Percentiles rank a stretch among this genome's conserved stretches.
Conservation (phyloP, 2,888 invertebrate genomes). For the Phlogophora meticulosa region DNA sequence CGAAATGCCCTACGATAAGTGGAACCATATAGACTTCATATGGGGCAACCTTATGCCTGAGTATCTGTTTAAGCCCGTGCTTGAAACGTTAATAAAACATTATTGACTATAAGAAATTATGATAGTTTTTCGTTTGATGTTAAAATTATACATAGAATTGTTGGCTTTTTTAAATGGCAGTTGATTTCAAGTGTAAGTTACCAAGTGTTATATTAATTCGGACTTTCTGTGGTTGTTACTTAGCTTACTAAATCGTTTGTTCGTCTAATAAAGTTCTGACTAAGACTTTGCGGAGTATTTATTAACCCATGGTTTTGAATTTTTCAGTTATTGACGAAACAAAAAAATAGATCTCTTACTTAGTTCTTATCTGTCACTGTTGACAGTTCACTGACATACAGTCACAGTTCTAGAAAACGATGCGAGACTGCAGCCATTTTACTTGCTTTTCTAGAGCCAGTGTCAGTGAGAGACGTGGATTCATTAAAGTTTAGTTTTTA, state of each 20-base stretch:
- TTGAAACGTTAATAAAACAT: not conserved
- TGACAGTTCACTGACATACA: too few species aligned
- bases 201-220: too few species aligned
- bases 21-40: conserved; percentile 30
- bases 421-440: too few species aligned
- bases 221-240: too few species aligned
- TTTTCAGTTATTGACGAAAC: not conserved
- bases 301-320: not conserved
- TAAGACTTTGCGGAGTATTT: not conserved
- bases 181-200: conserved; percentile 1
- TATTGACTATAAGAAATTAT: not conserved
- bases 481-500: too few species aligned
- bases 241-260: not conserved
- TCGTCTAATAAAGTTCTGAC: not conserved
- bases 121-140: not conserved
- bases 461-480: too few species aligned
- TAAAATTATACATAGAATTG: not conserved
- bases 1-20: conserved; percentile 3
- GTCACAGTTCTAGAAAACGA: too few species aligned
- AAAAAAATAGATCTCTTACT: too few species aligned
- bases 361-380: not conserved
- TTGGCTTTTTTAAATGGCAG: not conserved
- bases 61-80: not conserved
- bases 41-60: not conserved
- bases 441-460: too few species aligned